Evolutionary conservation across 2,113 vertebrate species (phyloP).

Genomic region (Trematocara nigrifrons): DNA sequence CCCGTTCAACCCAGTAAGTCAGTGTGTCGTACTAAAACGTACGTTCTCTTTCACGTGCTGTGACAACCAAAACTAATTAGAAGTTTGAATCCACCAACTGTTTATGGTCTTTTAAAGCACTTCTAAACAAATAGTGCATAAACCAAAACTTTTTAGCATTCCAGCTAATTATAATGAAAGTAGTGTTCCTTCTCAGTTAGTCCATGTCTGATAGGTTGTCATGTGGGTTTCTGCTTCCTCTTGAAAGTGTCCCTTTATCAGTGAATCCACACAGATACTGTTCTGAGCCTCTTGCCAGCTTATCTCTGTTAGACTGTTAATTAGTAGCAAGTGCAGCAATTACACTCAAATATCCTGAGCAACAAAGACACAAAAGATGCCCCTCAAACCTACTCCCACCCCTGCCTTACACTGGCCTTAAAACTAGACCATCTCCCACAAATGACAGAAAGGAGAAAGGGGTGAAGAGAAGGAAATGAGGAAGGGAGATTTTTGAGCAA

Average conservation of each 20-base stretch:
- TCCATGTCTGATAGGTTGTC: constrained; percentile 52
- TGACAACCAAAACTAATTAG: neutral
- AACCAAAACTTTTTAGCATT: constrained; percentile 28
- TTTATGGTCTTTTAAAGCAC: neutral
- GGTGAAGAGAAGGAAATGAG: constrained; percentile 11
- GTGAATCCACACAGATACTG: constrained; percentile 50
- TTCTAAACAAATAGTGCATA: neutral
- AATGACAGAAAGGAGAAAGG: constrained; percentile 39
- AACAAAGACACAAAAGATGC: constrained; percentile 61
- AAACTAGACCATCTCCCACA: constrained; percentile 43
- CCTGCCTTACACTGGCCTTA: constrained; percentile 13
- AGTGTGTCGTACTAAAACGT: neutral
- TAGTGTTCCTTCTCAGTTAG: constrained; percentile 16
- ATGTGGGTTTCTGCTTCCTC: constrained; percentile 42
- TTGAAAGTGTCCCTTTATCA: constrained; percentile 67
- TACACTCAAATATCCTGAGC: constrained; percentile 61
- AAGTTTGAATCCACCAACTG: neutral
- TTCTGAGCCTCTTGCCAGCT: constrained; percentile 48
- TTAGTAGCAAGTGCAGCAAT: constrained; percentile 65
- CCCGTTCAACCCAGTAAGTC: neutral
- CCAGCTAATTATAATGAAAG: constrained; percentile 56
- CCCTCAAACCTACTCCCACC: constrained; percentile 1
- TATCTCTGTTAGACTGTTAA: constrained; percentile 63
- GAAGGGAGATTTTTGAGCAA: constrained; percentile 27
- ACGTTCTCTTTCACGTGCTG: neutral